Evolutionary conservation across 2,113 vertebrate genomes (phyloP).

Genomic region (Acrocephalus arundinaceus): DNA sequence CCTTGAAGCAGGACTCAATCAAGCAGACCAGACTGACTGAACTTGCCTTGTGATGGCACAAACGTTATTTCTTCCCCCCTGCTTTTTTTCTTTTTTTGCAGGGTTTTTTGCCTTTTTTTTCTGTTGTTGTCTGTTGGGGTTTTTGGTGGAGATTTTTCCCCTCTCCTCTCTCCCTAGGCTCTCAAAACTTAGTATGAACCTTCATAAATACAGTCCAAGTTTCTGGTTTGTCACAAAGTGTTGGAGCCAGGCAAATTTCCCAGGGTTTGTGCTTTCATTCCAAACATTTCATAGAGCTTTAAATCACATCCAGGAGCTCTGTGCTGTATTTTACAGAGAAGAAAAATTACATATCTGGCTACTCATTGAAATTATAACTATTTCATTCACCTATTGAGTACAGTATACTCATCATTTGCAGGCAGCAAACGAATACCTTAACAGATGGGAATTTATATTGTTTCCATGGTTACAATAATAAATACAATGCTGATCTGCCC

Average conservation of each 20-base stretch:
- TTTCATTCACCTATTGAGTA: constrained; percentile 48
- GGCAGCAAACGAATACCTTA: constrained; percentile 41
- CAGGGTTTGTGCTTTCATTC: constrained; percentile 21
- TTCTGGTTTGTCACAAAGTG: background rate
- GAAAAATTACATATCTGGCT: constrained; percentile 27
- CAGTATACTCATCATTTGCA: constrained; percentile 31
- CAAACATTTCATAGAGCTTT: background rate
- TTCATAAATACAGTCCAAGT: background rate
- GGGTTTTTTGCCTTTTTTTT: background rate
- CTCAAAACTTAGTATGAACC: background rate
- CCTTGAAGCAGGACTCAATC: background rate
- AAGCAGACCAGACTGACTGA: background rate
- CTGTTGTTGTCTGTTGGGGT: background rate
- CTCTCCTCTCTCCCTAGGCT: background rate
- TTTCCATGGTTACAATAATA: constrained; percentile 66
- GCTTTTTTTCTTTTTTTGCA: background rate
- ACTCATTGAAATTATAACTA: constrained; percentile 9
- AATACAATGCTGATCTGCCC: constrained; percentile 38
- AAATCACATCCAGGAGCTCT: background rate
- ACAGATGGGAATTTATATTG: constrained; percentile 61
- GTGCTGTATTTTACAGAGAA: background rate
- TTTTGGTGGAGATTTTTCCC: background rate
- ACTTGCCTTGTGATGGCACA: background rate
- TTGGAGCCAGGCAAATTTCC: background rate
- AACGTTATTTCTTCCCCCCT: background rate